Evolutionary conservation across 2,797 vertebrate species (phyloP), one percentile per base, ranked within the genome.

Genomic region (Otolemur crassicaudatus): DNA sequence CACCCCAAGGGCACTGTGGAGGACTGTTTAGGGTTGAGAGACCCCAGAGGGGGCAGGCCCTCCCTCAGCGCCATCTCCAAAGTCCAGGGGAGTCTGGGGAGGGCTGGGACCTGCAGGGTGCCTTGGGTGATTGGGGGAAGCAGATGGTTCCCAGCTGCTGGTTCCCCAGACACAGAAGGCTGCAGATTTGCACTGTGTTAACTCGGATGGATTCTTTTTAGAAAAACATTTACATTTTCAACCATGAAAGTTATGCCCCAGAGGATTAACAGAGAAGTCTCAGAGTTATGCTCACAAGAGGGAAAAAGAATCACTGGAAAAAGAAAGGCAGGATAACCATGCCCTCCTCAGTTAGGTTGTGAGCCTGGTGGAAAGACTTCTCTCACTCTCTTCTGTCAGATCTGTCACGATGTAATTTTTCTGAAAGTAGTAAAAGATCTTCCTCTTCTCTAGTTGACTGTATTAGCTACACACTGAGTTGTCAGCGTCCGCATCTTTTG

Each of bases 151-250:
- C 95, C 65, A 77, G 80, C 65, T 95, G 94, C 83, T 72, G 6
- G 4, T 1, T 5, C 53, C n/a, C 49, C 40, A 5, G 69, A 83
- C 46, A 19, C 70, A 79, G 72, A 83, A 77, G 70, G 11, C 53
- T 49, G 65, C 9, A 31, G 53, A 20, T 49, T 83, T 79, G 65
- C 8, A 16, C 65, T 84, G 37, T 69, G 25, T 86, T 80, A 82
- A 76, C 73, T 79, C 17, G 1, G 25, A 7, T 17, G 49, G 46
- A 61, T 67, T 73, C 65, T 70, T 90, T 69, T 69, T 84, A 91
- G 69, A 82, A 92, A 82, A 65, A 16, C 69, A 76, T 53, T 91
- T 67, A 89, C 87, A 92, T 89, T 84, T 60, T 84, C 91, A 79
- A n/a, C 16, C 37, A 73, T 94, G 65, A 80, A 84, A 91, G 23